A percentile compares a stretch with the other conserved stretches of the same genome.
These are phyloP conservation scores for Muscina levida DNA, from an alignment of 2,888 invertebrate species.

Conservation along the genomic window DNA sequence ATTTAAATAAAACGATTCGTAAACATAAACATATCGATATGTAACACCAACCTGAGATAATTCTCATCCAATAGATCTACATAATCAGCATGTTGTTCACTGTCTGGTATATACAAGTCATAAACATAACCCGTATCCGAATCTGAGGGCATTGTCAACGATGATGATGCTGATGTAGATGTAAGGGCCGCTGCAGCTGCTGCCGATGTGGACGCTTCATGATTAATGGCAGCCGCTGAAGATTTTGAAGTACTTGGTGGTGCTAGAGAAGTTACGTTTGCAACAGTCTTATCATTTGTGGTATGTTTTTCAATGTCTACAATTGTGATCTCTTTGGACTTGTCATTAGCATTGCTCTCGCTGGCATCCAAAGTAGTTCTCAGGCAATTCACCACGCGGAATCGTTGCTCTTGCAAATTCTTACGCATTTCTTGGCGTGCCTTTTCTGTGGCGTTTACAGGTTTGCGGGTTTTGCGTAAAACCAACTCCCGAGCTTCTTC, in stretches of 20 bases:
- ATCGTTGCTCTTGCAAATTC: constrained; percentile 81
- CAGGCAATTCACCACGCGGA: constrained; percentile 83
- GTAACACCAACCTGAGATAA: constrained; percentile 79
- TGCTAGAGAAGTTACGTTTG: constrained; percentile 25
- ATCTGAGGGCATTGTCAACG: constrained; percentile 69
- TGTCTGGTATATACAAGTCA: constrained; percentile 83
- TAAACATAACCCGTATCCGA: constrained; percentile 82
- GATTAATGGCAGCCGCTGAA: background rate
- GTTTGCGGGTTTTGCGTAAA: constrained; percentile 79
- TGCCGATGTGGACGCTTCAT: constrained; percentile 52
- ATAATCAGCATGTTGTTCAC: constrained; percentile 80
- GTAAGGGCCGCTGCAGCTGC: constrained; percentile 41
- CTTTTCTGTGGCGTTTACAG: constrained; percentile 80
- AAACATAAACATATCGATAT: constrained; percentile 77
- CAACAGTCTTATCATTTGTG: constrained; percentile 50
- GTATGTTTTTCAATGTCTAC: constrained; percentile 82
- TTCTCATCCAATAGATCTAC: constrained; percentile 78
- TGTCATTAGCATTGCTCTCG: constrained; percentile 72
- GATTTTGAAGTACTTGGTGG: background rate
- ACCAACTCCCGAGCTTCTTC: constrained; percentile 80
- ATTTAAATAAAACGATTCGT: constrained; percentile 77
- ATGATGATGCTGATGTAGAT: constrained; percentile 10
- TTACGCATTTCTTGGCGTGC: constrained; percentile 80
- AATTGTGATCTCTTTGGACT: constrained; percentile 79
- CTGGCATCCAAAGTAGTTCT: constrained; percentile 79